A percentile compares a stretch with the other conserved stretches of the same genome.
Evolutionary conservation across 2,113 vertebrate species (phyloP).

Genomic region (Callocephalon fimbriatum): DNA sequence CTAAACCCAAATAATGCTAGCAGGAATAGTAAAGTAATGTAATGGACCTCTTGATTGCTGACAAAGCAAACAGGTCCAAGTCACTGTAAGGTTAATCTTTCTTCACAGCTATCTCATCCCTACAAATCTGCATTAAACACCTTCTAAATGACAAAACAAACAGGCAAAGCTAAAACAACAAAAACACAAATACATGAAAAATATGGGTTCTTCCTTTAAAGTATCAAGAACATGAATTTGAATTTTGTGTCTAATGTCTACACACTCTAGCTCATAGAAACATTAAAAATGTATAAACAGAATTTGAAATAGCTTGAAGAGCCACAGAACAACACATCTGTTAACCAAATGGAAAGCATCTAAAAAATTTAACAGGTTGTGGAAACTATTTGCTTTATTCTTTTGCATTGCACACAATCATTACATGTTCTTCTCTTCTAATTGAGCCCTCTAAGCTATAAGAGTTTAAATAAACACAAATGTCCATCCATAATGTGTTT

Average conservation of each 20-base stretch:
- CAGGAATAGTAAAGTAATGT: background rate
- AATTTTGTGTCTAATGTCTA: conserved; percentile 1
- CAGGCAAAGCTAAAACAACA: background rate
- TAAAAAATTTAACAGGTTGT: conserved; percentile 59
- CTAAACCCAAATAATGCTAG: background rate
- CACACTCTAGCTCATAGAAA: conserved; percentile 24
- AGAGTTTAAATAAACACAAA: conserved; percentile 47
- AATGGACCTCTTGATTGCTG: background rate
- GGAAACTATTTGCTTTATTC: conserved; percentile 36
- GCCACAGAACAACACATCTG: conserved; percentile 30
- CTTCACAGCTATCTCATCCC: background rate
- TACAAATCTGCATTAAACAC: background rate
- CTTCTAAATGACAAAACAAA: background rate
- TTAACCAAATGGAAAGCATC: conserved; percentile 49
- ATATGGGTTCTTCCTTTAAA: background rate
- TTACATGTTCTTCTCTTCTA: background rate
- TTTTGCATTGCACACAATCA: background rate
- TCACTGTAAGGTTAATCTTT: background rate
- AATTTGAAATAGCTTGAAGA: conserved; percentile 40
- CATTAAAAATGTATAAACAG: conserved; percentile 52
- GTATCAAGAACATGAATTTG: background rate
- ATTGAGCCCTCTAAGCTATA: conserved; percentile 15
- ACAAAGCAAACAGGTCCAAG: background rate
- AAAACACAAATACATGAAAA: background rate
- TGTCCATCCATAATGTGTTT: conserved; percentile 12